These are phyloP conservation scores for Anoplius nigerrimus DNA, from an alignment of 2,888 invertebrate species.

Conservation along the genomic window DNA sequence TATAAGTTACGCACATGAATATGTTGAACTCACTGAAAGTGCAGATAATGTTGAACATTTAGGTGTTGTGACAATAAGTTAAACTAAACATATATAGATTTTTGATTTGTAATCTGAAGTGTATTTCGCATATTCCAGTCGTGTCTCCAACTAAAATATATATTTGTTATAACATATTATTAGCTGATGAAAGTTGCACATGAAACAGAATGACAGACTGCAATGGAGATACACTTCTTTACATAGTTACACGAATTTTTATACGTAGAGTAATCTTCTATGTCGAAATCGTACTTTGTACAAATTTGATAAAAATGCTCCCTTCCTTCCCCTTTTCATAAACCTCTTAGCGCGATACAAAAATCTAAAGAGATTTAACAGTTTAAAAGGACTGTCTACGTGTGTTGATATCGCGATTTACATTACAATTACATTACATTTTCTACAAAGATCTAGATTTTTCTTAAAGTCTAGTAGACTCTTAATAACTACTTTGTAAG, in stretches of 20 bases:
- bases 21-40: no score
- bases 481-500: constrained; percentile 41
- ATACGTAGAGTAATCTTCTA: constrained; percentile 31
- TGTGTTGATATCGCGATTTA: constrained; percentile 30
- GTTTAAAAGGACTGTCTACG: constrained; percentile 31
- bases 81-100: constrained; percentile 13
- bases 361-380: constrained; percentile 38
- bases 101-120: constrained; percentile 30
- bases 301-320: constrained; percentile 39
- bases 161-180: neutral
- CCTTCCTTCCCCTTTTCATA: constrained; percentile 20
- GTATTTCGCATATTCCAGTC: constrained; percentile 9
- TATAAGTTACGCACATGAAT: no score
- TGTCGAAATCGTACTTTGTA: constrained; percentile 45
- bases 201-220: constrained; percentile 10
- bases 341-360: neutral
- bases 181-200: constrained; percentile 8
- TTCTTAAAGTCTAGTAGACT: constrained; percentile 39
- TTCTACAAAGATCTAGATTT: constrained; percentile 27
- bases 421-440: constrained; percentile 30
- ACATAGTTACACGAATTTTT: constrained; percentile 35
- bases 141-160: neutral
- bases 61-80: no score
- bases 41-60: no score
- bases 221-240: constrained; percentile 16